Base-by-base conservation (phyloP, 2,113 vertebrate genomes). In the Muntiacus muntjak region DNA sequence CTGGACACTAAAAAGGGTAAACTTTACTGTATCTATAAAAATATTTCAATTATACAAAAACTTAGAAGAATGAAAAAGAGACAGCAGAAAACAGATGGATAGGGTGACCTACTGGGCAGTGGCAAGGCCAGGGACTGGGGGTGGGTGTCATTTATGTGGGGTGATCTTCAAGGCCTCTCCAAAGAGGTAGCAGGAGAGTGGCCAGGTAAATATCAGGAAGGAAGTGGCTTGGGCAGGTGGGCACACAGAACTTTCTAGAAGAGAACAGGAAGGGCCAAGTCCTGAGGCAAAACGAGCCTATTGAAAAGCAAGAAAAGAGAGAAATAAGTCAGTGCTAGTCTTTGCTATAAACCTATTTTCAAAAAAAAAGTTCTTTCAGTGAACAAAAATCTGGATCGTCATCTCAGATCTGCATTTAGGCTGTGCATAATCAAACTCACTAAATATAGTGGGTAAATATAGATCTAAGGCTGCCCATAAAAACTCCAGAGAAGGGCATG, bases 391-490 rank as follows among this genome's bases (percentile, higher is more conserved):
- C 95, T 97, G 83, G 95, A 97, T 88, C 86, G 25, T 87, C 87
- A 21, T 91, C 52, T 83, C 78, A 83, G 58, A 91, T 93, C 93
- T 96, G 96, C 95, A 97, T 97, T 97, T 97, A 94, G 93, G 88
- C 88, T 91, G 52, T 94, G 94, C 85, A 94, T 96, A 97, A 95
- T 95, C 95, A 98, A 97, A 98, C 82, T 50, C 94, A 71, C 91
- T 98, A 96, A 98, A 97, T 96, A 87, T 91, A 98, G 94, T 89
- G 60, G n/a, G 50, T 58, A 90, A 96, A 97, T 96, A 97, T 71
- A 97, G 89, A 94, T 95, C 60, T 90, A 57, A 93, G 88, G 67
- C 91, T 89, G 86, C 90, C 94, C 96, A 89, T 83, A 78, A 82
- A 95, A 97, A 40, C 60, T 83, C 54, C 55, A 47, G 88, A 58